Evolutionary conservation across 2,797 vertebrate genomes (phyloP).

Genomic region (Lithobates sylvaticus): DNA sequence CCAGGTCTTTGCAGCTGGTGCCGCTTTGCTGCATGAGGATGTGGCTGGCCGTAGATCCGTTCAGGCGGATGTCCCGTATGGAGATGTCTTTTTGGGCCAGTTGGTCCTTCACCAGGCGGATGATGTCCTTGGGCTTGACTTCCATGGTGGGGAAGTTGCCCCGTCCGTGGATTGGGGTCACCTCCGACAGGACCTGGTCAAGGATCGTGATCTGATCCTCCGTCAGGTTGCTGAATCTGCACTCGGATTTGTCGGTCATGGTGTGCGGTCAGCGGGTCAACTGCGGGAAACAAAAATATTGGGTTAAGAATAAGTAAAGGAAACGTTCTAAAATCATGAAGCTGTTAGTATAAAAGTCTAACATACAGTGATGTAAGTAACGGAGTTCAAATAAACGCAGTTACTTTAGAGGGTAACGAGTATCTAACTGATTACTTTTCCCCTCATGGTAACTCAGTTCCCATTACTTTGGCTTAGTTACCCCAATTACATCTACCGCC

Average conservation of each 20-base stretch:
- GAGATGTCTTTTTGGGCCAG: slow-evolving; percentile 86
- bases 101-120: slow-evolving; percentile 86
- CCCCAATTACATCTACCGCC: too few relatives aligned
- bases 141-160: slow-evolving; percentile 97
- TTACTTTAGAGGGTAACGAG: too few relatives aligned
- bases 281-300: slow-evolving; percentile 43
- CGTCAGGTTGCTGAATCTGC: slow-evolving; percentile 90
- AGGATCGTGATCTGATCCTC: slow-evolving; percentile 91
- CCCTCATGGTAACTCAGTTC: too few relatives aligned
- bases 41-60: slow-evolving; percentile 96
- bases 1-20: slow-evolving; percentile 94
- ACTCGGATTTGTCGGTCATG: slow-evolving; percentile 86
- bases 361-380: too few relatives aligned
- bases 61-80: slow-evolving; percentile 89
- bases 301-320: too few relatives aligned
- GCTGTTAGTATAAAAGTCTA: too few relatives aligned
- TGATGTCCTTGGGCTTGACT: slow-evolving; percentile 92
- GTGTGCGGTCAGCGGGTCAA: slow-evolving; percentile 69
- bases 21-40: slow-evolving; percentile 90
- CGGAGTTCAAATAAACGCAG: too few relatives aligned
- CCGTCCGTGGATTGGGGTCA: slow-evolving; percentile 93
- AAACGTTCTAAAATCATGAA: too few relatives aligned
- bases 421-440: too few relatives aligned
- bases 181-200: slow-evolving; percentile 90
- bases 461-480: too few relatives aligned